These are phyloP conservation scores for Agrochola circellaris DNA, from an alignment of 2,888 invertebrate species.

Conservation along the genomic window DNA sequence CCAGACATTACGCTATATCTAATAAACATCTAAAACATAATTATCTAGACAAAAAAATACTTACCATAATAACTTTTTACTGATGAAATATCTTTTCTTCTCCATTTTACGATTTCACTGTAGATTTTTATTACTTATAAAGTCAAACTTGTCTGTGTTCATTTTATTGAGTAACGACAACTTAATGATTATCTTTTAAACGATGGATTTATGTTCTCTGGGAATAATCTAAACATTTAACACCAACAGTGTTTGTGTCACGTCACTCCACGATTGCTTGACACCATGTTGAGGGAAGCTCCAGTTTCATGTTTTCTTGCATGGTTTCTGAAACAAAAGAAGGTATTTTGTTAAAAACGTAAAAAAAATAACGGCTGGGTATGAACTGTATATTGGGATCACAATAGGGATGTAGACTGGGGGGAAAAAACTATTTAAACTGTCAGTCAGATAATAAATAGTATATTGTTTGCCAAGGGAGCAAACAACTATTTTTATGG, in stretches of 20 bases:
- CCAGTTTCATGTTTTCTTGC: conserved; percentile 56
- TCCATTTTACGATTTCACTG: conserved; percentile 81
- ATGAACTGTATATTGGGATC: not conserved
- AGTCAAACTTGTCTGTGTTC: conserved; percentile 71
- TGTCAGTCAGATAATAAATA: no score
- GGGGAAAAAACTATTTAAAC: no score
- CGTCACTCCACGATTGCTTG: conserved; percentile 68
- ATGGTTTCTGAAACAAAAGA: conserved; percentile 71
- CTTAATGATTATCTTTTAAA: conserved; percentile 51
- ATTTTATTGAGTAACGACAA: conserved; percentile 72
- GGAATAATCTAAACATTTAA: conserved; percentile 34
- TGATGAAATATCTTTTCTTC: conserved; percentile 71
- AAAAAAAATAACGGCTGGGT: not conserved
- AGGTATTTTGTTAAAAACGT: not conserved
- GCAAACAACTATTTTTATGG: no score
- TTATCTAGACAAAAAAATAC: conserved; percentile 57
- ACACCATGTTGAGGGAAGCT: conserved; percentile 55
- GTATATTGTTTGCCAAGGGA: no score
- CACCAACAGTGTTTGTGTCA: conserved; percentile 53
- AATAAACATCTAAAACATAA: conserved; percentile 2
- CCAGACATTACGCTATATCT: not conserved
- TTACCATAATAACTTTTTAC: conserved; percentile 81
- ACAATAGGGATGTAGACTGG: no score
- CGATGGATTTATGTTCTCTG: conserved; percentile 47
- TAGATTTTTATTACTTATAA: conserved; percentile 66